Evolutionary conservation across 2,888 invertebrate genomes (phyloP).

Genomic region (Fragum whitleyi): DNA sequence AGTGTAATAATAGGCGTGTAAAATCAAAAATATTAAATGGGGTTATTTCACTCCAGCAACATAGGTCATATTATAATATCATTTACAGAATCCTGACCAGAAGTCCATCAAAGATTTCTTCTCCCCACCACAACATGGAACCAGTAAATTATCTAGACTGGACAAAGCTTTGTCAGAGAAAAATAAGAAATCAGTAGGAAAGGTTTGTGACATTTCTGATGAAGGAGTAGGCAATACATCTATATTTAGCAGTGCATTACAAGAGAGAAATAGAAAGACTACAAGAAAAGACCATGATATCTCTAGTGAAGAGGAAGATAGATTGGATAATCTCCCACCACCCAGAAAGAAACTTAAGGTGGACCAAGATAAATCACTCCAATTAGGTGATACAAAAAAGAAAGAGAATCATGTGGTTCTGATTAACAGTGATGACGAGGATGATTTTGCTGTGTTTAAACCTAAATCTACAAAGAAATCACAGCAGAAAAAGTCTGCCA

Average conservation of each 20-base stretch:
- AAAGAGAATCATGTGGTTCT: conserved; percentile 29
- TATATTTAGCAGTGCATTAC: not conserved
- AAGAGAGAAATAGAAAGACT: not conserved
- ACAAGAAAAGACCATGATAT: not conserved
- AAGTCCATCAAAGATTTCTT: conserved; percentile 78
- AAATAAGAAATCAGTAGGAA: not conserved
- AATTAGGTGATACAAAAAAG: not conserved
- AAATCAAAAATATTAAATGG: no score
- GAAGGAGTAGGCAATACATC: not conserved
- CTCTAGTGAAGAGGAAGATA: not conserved
- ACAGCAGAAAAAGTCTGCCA: conserved; percentile 12
- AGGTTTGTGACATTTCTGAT: not conserved
- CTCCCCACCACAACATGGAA: conserved; percentile 30
- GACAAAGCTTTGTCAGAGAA: conserved; percentile 11
- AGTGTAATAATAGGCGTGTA: no score
- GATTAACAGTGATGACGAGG: conserved; percentile 54
- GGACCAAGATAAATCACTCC: not conserved
- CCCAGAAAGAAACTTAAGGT: conserved; percentile 1
- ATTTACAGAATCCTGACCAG: conserved; percentile 74
- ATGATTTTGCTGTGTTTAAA: conserved; percentile 43
- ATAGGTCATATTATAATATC: no score
- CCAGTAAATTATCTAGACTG: not conserved
- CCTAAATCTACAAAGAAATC: conserved; percentile 3
- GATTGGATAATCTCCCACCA: not conserved
- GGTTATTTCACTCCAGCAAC: no score